Evolutionary conservation across 1,140 invertebrate species (phyloP), one percentile per base, ranked within the genome.

Genomic region (Drosophila willistoni): DNA sequence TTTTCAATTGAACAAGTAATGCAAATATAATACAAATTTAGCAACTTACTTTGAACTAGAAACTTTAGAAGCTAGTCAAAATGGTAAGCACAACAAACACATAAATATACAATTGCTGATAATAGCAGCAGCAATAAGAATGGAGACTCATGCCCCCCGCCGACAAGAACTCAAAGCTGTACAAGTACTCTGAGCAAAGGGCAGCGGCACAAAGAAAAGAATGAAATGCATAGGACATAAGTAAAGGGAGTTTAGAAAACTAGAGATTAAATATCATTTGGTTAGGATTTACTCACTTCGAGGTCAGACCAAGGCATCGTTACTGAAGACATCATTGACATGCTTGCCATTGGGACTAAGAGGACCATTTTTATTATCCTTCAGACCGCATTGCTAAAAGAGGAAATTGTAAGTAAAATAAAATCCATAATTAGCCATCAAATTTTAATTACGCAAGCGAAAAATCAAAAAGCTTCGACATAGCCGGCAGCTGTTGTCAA

Each of bases 271-370:
- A 60, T 14, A 7, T 66, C 25, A 55, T 19, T 44, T 13, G 17
- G 29, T 47, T 29, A 29, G 42, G 42, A 22, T 39, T 22, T 41
- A 91, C 85, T 92, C 62, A 92, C 91, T 91, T 81, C 76, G 72
- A 70, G 90, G 90, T 92, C 91, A 92, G 91, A 92, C 90, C 71
- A 85, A 47, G 42, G 84, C 81, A 74, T 92, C 89, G 63, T 92
- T 90, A 80, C 90, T 92, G 71, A 78, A 85, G 57, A 92, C 91
- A 74, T 92, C 91, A 76, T 92, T 92, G 68, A 91, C 90, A 77
- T 92, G 91, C 70, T 91, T 91, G 70, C 84, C 90, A 55, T 70
- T 81, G 68, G 71, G 68, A 67, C 60, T 73, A 62, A 69, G 71
- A 61, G 70, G 66, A 65, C 66, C 56, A 22, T 68, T 51, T 64